Conservation (phyloP, 2,888 invertebrate genomes). For the Podotricha telesiphe region DNA sequence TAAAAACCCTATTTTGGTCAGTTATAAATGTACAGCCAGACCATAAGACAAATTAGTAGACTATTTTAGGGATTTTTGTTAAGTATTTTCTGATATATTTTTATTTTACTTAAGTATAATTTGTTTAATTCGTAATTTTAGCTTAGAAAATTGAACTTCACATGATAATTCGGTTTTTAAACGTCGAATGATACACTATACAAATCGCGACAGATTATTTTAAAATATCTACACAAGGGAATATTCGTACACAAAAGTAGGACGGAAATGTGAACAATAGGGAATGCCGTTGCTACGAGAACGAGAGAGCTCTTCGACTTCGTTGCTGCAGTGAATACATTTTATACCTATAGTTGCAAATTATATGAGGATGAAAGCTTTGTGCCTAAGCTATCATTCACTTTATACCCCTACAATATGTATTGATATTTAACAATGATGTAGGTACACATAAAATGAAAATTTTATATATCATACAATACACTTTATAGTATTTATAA, state of each 20-base stretch:
- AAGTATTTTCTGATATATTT: too few relatives aligned
- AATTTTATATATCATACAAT: background rate
- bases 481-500: background rate
- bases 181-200: background rate
- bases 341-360: background rate
- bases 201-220: background rate
- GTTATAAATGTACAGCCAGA: too few relatives aligned
- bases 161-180: background rate
- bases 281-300: conserved; percentile 4
- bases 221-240: background rate
- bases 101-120: too few relatives aligned
- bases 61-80: too few relatives aligned
- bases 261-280: conserved; percentile 1
- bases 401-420: background rate
- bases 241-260: background rate
- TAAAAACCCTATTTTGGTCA: too few relatives aligned
- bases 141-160: background rate
- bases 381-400: background rate
- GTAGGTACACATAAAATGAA: background rate
- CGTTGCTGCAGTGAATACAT: background rate
- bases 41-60: too few relatives aligned
- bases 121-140: too few relatives aligned
- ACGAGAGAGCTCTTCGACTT: conserved; percentile 2
- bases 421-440: background rate
- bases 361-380: background rate